Evolutionary conservation across 1,140 invertebrate species (phyloP), one percentile per base, ranked within the genome.

Genomic region (Eriocheir sinensis): DNA sequence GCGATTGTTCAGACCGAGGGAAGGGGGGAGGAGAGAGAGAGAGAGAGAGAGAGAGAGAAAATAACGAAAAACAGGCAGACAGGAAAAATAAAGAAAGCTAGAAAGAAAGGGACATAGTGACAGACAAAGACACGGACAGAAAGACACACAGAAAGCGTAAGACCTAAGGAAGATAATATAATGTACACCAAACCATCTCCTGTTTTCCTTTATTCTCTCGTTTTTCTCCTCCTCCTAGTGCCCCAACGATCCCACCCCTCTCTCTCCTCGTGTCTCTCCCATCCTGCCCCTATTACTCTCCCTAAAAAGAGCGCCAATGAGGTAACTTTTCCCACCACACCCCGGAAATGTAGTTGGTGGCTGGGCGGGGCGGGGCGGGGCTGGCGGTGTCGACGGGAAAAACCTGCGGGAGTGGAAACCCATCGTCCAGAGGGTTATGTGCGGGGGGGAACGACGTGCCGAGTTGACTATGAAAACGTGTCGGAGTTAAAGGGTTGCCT

Each of bases 31-130:
- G 86, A 89, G 86, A 89, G 86, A 89, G 86, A 89, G 40, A 89
- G 86, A 89, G 86, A 89, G 40, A 89, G 86, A 89, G 86, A 89
- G 40, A 89, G 86, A 89, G 86, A 89, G 86, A 89, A 27, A 83
- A 8, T 4, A n/a, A n/a, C n/a, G n/a, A n/a, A n/a, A n/a, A n/a
- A n/a, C n/a, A n/a, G n/a, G n/a, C n/a, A n/a, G n/a, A n/a, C n/a
- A n/a, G n/a, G n/a, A 83, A 27, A 83, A 27, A 83, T 4, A 83
- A 27, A 83, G 81, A 83, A 9, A n/a, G 36, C 30, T 32, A n/a
- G 81, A 21, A 89, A 12, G 17, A 17, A 85, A 89, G 8, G 17
- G n/a, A 85, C 38, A 85, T 30, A 85, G 15, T n/a, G 15, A 85
- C 38, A 85, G 15, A 85, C 9, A 85, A 15, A 85, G 15, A 85